Percentiles rank a stretch among this genome's conserved stretches.
Conservation (phyloP, 2,797 vertebrate species). For the Clarias laeviceps region DNA sequence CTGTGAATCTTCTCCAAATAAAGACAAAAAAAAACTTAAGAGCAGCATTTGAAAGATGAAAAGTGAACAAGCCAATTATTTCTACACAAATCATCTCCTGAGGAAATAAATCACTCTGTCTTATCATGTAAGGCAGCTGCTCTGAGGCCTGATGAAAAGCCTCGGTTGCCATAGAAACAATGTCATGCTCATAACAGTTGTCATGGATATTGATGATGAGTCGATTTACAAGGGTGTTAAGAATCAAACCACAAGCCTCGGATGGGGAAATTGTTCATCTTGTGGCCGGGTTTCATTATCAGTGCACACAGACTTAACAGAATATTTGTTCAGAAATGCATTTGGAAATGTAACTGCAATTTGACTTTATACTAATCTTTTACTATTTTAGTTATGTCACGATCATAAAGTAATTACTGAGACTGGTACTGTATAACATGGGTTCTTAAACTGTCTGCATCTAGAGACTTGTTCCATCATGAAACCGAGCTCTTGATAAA, state of each 20-base stretch:
- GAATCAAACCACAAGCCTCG: not conserved
- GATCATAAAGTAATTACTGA: not conserved
- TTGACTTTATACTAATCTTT: not conserved
- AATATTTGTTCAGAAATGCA: not conserved
- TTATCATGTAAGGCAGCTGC: slow-evolving; percentile 26
- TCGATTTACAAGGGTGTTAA: slow-evolving; percentile 31
- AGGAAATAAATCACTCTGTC: slow-evolving; percentile 30
- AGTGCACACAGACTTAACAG: not conserved
- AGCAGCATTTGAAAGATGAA: slow-evolving; percentile 9
- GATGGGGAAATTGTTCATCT: slow-evolving; percentile 6
- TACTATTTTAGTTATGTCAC: not conserved
- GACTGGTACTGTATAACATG: not conserved
- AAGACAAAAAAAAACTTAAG: not conserved
- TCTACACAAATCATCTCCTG: slow-evolving; percentile 20
- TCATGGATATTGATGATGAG: slow-evolving; percentile 47
- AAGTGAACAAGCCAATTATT: slow-evolving; percentile 4
- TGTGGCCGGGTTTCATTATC: not conserved
- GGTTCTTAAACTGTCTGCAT: not conserved
- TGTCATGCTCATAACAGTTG: slow-evolving; percentile 43
- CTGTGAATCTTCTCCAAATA: not conserved
- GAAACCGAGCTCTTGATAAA: not conserved
- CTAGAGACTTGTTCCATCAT: not conserved
- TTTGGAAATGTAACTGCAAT: not conserved
- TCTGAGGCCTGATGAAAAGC: slow-evolving; percentile 28
- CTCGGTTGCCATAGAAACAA: slow-evolving; percentile 47